Conservation (phyloP, 2,113 vertebrate genomes). For the Corapipo altera region DNA sequence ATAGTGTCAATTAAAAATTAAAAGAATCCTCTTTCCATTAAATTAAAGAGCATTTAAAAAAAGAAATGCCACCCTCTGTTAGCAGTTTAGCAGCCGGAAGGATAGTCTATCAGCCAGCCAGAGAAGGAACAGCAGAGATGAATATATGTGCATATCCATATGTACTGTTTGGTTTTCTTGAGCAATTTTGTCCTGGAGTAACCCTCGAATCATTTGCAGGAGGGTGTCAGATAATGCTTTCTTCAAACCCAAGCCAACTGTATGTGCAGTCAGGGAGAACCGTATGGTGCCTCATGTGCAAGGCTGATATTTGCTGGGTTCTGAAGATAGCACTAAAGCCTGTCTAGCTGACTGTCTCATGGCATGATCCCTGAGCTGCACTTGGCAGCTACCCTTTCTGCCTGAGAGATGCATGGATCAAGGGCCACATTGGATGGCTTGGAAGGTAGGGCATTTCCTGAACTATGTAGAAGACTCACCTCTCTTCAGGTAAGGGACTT, state of each 20-base stretch:
- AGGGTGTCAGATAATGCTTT: background rate
- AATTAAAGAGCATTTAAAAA: background rate
- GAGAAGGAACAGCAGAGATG: background rate
- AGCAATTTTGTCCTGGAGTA: slow-evolving; percentile 13
- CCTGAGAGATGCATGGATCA: background rate
- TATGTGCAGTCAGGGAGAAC: background rate
- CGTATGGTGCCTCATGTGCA: background rate
- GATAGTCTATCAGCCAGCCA: background rate
- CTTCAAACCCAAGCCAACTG: background rate
- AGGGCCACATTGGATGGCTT: background rate
- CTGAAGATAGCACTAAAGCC: background rate
- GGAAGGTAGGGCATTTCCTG: background rate
- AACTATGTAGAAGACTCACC: background rate
- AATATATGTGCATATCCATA: background rate
- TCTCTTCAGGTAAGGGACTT: background rate
- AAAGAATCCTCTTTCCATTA: background rate
- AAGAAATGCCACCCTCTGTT: background rate
- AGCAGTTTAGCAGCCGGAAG: background rate
- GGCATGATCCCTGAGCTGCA: background rate
- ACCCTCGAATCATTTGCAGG: background rate
- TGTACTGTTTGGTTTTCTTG: background rate
- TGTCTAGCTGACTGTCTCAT: background rate
- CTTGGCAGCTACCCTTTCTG: background rate
- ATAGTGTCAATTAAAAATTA: background rate
- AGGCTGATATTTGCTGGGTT: background rate